These are phyloP conservation scores for Fabriciana adippe DNA, from an alignment of 2,888 invertebrate genomes.

Conservation along the genomic window DNA sequence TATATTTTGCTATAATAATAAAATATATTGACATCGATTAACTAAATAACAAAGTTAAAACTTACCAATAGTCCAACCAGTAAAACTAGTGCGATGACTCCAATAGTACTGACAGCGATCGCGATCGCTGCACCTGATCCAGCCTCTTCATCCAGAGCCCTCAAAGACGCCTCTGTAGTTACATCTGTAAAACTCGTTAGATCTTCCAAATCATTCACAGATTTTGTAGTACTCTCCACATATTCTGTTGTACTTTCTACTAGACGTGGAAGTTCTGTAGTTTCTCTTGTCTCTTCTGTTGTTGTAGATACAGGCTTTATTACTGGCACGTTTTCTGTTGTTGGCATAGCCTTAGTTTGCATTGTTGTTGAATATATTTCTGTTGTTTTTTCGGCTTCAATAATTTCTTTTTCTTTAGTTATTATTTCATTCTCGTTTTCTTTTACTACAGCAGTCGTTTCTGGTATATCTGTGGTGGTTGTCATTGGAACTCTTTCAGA, in stretches of 20 bases:
- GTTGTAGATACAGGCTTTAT: constrained; percentile 40
- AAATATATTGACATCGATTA: too few relatives aligned
- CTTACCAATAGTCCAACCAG: constrained; percentile 90
- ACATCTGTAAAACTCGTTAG: constrained; percentile 57
- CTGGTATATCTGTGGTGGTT: constrained; percentile 45
- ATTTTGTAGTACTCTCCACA: constrained; percentile 56
- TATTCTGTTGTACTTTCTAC: constrained; percentile 51
- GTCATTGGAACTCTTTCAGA: constrained; percentile 47
- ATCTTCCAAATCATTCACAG: constrained; percentile 57
- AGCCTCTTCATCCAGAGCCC: constrained; percentile 59
- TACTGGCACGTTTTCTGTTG: constrained; percentile 34
- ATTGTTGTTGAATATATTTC: constrained; percentile 40
- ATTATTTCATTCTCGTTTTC: constrained; percentile 70
- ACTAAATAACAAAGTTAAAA: constrained; percentile 38
- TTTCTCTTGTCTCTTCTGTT: constrained; percentile 34
- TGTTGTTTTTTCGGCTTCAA: constrained; percentile 31
- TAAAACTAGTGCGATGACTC: constrained; percentile 88
- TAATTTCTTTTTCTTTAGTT: constrained; percentile 48
- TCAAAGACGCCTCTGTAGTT: constrained; percentile 65
- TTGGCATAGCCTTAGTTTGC: constrained; percentile 37
- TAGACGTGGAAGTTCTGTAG: constrained; percentile 49
- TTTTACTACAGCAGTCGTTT: constrained; percentile 63
- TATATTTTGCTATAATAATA: too few relatives aligned
- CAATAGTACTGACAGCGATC: constrained; percentile 90
- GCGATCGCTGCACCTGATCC: constrained; percentile 89